phyloP scores from a whole-genome alignment of 2,113 vertebrate genomes.

The Corythornis vintsioides region DNA sequence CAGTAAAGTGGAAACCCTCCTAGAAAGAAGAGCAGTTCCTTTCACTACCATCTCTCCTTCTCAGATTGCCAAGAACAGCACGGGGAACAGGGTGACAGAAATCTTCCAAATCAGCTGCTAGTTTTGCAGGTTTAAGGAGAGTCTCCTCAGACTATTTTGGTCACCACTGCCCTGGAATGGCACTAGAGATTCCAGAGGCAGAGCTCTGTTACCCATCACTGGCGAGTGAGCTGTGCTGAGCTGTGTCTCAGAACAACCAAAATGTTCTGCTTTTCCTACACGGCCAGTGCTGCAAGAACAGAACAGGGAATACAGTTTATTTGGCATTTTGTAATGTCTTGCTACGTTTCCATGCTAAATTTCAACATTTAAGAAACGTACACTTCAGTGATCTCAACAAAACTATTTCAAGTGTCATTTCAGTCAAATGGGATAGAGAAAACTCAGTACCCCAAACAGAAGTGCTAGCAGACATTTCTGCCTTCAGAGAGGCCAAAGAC shows the following conservation, averaged over 20 bases:
- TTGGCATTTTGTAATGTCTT: not conserved
- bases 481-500: not conserved
- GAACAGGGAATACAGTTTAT: not conserved
- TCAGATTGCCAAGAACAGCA: not conserved
- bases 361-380: not conserved
- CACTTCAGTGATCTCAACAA: not conserved
- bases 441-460: not conserved
- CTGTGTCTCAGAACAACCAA: not conserved
- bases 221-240: not conserved
- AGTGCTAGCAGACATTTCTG: not conserved
- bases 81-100: not conserved
- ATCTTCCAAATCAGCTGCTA: not conserved
- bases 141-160: not conserved
- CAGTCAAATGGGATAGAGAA: not conserved
- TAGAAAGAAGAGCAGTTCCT: not conserved
- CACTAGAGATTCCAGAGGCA: conserved; percentile 13
- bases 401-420: not conserved
- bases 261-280: not conserved
- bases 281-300: not conserved
- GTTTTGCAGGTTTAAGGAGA: not conserved
- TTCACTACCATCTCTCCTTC: not conserved
- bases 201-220: conserved; percentile 9
- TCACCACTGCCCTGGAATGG: not conserved
- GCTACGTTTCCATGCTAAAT: not conserved
- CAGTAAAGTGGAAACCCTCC: not conserved